A percentile compares a stretch with the other conserved stretches of the same genome.
These are phyloP conservation scores for Aleiodes sp. DNA, from an alignment of 1,140 invertebrate genomes.

Conservation along the genomic window DNA sequence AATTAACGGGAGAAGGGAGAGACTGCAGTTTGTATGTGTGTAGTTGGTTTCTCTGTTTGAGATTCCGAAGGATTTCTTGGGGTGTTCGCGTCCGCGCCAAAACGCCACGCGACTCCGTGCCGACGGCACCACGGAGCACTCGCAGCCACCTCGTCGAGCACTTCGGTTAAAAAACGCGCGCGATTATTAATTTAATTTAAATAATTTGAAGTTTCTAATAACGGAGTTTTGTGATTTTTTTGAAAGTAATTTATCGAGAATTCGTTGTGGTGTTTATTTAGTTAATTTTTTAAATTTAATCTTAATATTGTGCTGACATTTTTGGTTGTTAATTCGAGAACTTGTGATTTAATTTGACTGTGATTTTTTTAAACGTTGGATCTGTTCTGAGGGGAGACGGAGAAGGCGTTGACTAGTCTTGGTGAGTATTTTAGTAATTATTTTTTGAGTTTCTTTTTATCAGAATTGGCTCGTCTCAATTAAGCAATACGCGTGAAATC, in stretches of 20 bases:
- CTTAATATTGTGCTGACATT: no score
- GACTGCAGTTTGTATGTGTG: neutral
- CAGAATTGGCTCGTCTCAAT: neutral
- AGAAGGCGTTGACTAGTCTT: constrained; percentile 33
- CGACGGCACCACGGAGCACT: constrained; percentile 33
- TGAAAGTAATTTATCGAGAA: no score
- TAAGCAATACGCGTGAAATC: constrained; percentile 1
- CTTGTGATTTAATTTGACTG: neutral
- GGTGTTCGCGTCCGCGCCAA: constrained; percentile 32
- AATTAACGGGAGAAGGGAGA: neutral
- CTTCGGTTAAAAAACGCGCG: neutral
- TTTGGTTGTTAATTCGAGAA: no score
- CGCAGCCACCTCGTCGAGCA: neutral
- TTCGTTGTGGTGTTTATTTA: no score
- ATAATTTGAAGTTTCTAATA: no score
- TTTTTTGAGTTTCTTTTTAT: neutral
- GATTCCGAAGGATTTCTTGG: neutral
- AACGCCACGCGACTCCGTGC: constrained; percentile 40
- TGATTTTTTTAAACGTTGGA: neutral
- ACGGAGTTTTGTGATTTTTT: no score
- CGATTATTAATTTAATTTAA: no score
- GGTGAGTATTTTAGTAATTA: constrained; percentile 25
- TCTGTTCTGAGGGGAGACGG: neutral
- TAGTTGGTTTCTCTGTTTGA: neutral
- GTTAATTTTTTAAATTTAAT: no score